Evolutionary conservation across 2,113 vertebrate genomes (phyloP).

Genomic region (Rafetus swinhoei): DNA sequence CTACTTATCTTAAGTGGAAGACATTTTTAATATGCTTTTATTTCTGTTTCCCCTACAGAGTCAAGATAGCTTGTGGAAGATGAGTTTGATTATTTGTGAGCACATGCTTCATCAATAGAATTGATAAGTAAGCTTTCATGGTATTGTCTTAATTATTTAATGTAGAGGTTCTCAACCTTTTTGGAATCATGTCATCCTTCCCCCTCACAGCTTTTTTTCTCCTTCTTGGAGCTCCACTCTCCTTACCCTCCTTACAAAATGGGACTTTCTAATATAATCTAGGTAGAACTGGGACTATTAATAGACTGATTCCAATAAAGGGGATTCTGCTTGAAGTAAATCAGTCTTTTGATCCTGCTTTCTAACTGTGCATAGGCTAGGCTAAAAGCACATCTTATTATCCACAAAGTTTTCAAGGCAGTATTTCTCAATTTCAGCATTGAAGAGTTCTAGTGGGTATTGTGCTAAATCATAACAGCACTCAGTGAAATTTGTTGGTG

Average conservation of each 20-base stretch:
- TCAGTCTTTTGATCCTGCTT: neutral
- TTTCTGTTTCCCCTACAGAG: neutral
- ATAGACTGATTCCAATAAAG: neutral
- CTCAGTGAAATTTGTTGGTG: neutral
- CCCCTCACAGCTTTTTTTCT: neutral
- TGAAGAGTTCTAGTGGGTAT: conserved; percentile 85
- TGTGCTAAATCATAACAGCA: neutral
- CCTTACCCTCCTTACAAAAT: neutral
- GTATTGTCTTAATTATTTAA: neutral
- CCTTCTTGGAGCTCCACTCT: neutral
- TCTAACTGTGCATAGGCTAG: neutral
- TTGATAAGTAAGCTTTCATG: fast-evolving
- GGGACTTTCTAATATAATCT: neutral
- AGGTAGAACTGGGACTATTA: neutral
- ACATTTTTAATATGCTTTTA: fast-evolving
- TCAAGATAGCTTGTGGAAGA: neutral
- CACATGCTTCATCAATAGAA: neutral
- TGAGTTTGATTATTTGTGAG: neutral
- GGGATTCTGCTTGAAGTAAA: neutral
- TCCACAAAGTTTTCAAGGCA: conserved; percentile 87
- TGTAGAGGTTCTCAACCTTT: neutral
- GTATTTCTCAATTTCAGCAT: conserved; percentile 88
- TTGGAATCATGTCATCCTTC: neutral
- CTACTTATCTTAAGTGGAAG: neutral
- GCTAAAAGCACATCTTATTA: conserved; percentile 78